phyloP scores from a whole-genome alignment of 2,888 invertebrate genomes.

The Electrophaes corylata region DNA sequence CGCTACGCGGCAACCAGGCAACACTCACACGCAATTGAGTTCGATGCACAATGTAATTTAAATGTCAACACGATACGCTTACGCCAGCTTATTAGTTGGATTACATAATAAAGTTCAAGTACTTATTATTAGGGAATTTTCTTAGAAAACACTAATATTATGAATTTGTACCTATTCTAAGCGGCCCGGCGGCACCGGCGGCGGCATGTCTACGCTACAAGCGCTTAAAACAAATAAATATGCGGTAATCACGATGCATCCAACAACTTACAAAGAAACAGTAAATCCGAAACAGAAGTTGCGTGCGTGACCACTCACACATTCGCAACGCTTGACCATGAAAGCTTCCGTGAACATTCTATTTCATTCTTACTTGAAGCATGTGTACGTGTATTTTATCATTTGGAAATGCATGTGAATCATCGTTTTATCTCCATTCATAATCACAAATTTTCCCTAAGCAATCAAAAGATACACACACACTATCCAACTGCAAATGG shows the following conservation, averaged over 20 bases:
- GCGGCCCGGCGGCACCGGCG: no score
- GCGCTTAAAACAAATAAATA: background rate
- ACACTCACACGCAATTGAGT: no score
- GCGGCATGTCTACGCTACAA: no score
- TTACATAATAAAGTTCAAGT: no score
- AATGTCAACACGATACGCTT: no score
- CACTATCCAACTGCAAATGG: background rate
- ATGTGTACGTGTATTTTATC: constrained; percentile 6
- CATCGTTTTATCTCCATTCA: constrained; percentile 5
- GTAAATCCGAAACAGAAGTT: background rate
- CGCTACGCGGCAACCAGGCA: no score
- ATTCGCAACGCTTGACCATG: constrained; percentile 19
- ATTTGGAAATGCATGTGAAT: constrained; percentile 14
- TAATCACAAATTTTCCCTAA: background rate
- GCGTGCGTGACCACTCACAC: constrained; percentile 19
- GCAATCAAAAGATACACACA: background rate
- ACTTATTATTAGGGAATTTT: no score
- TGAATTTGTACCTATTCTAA: no score
- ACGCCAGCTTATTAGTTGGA: no score
- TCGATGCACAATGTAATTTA: no score
- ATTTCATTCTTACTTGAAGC: constrained; percentile 17
- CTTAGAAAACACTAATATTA: no score
- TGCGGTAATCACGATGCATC: background rate
- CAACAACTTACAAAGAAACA: constrained; percentile 8
- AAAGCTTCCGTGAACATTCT: constrained; percentile 31